These are phyloP conservation scores for Puffinus mauretanicus DNA, from an alignment of 2,113 vertebrate genomes.

Conservation along the genomic window DNA sequence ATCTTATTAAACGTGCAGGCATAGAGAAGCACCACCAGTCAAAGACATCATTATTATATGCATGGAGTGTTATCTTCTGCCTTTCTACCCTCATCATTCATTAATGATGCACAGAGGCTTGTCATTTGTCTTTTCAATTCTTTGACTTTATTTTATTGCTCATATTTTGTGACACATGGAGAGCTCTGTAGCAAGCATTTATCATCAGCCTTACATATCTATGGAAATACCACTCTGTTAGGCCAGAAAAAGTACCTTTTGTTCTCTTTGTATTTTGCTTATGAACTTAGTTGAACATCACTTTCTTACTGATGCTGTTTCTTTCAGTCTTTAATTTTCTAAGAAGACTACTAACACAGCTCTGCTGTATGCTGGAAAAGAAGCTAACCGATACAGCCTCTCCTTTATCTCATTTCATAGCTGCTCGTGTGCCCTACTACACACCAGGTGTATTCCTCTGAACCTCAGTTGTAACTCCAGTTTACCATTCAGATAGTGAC, in stretches of 20 bases:
- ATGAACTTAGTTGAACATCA: background rate
- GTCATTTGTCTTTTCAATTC: constrained; percentile 64
- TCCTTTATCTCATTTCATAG: background rate
- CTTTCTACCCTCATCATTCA: constrained; percentile 57
- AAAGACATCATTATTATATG: constrained; percentile 58
- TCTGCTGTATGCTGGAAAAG: background rate
- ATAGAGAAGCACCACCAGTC: constrained; percentile 32
- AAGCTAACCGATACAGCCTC: background rate
- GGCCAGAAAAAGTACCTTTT: constrained; percentile 1
- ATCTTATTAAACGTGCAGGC: constrained; percentile 50
- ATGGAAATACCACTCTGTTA: background rate
- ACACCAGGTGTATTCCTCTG: background rate
- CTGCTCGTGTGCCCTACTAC: background rate
- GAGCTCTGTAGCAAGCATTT: constrained; percentile 4
- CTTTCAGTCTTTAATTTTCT: background rate
- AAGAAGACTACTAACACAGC: background rate
- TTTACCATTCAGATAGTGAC: background rate
- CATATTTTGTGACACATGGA: constrained; percentile 49
- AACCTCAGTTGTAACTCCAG: background rate
- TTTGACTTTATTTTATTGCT: constrained; percentile 62
- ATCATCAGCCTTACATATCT: background rate
- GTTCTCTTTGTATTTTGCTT: background rate
- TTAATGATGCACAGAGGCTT: constrained; percentile 56
- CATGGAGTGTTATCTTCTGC: constrained; percentile 54
- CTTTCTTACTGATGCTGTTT: background rate